A percentile compares a stretch with the other conserved stretches of the same genome.
phyloP scores from a whole-genome alignment of 2,888 invertebrate species.

The Gordius sp. region DNA sequence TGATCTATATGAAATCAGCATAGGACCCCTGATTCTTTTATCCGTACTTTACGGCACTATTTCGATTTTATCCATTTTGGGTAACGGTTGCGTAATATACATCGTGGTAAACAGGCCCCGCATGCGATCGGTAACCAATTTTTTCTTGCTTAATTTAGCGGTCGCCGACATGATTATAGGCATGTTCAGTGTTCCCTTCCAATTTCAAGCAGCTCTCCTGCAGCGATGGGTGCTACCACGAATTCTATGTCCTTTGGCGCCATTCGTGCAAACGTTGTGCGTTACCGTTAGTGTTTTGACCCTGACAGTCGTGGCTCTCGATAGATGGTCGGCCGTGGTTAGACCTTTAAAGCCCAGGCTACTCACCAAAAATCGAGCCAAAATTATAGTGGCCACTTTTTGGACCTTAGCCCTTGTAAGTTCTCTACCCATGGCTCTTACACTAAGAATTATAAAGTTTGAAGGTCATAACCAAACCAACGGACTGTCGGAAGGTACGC shows the following conservation, averaged over 20 bases:
- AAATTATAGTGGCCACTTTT: constrained; percentile 26
- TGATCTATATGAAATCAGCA: constrained; percentile 44
- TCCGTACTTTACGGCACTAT: constrained; percentile 54
- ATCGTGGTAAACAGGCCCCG: constrained; percentile 45
- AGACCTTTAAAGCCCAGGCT: constrained; percentile 35
- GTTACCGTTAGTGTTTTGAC: constrained; percentile 70
- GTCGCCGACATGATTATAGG: constrained; percentile 59
- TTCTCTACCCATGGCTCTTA: constrained; percentile 39
- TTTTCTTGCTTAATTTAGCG: constrained; percentile 58
- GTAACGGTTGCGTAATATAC: constrained; percentile 59
- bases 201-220: constrained; percentile 60
- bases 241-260: constrained; percentile 63
- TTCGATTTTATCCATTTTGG: constrained; percentile 50
- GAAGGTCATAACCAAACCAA: too few species aligned
- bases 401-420: constrained; percentile 42
- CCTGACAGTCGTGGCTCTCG: constrained; percentile 55
- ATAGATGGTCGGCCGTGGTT: constrained; percentile 40
- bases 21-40: constrained; percentile 43
- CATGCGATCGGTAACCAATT: constrained; percentile 55
- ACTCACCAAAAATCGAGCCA: constrained; percentile 23
- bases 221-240: constrained; percentile 58
- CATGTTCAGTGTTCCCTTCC: constrained; percentile 54
- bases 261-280: constrained; percentile 55
- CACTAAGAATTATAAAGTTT: constrained; percentile 34
- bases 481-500: too few species aligned